Conservation (phyloP, 2,113 vertebrate genomes). For the Stegastes partitus region DNA sequence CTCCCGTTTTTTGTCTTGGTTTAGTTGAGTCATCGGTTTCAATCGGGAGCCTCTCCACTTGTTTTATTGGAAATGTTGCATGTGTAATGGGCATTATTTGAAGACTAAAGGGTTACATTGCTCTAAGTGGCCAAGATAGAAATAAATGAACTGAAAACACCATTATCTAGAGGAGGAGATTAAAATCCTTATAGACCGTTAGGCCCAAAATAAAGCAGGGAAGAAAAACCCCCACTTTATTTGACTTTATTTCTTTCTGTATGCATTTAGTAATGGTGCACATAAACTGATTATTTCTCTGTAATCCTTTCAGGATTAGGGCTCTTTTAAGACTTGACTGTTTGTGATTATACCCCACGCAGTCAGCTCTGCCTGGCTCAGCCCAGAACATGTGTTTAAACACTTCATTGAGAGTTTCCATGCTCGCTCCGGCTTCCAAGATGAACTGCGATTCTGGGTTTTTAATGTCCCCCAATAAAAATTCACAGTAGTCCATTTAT, state of each 20-base stretch:
- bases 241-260: conserved; percentile 64
- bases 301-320: conserved; percentile 76
- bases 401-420: conserved; percentile 78
- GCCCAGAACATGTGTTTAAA: conserved; percentile 81
- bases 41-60: conserved; percentile 61
- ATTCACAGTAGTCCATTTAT: conserved; percentile 75
- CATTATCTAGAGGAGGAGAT: conserved; percentile 75
- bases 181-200: conserved; percentile 63
- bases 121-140: conserved; percentile 73
- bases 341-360: conserved; percentile 83
- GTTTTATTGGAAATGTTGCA: conserved; percentile 74
- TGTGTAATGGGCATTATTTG: conserved; percentile 73
- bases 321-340: conserved; percentile 70
- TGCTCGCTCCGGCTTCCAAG: conserved; percentile 60
- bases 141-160: conserved; percentile 82
- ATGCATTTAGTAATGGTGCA: conserved; percentile 71
- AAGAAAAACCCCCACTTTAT: conserved; percentile 43
- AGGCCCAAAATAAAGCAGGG: conserved; percentile 52
- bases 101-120: conserved; percentile 69
- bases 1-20: conserved; percentile 41
- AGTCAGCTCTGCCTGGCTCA: conserved; percentile 65
- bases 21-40: conserved; percentile 72
- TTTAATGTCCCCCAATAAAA: conserved; percentile 77
- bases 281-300: conserved; percentile 77
- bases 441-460: conserved; percentile 68